Conservation (phyloP, 2,888 invertebrate species). For the Eupithecia dodoneata region DNA sequence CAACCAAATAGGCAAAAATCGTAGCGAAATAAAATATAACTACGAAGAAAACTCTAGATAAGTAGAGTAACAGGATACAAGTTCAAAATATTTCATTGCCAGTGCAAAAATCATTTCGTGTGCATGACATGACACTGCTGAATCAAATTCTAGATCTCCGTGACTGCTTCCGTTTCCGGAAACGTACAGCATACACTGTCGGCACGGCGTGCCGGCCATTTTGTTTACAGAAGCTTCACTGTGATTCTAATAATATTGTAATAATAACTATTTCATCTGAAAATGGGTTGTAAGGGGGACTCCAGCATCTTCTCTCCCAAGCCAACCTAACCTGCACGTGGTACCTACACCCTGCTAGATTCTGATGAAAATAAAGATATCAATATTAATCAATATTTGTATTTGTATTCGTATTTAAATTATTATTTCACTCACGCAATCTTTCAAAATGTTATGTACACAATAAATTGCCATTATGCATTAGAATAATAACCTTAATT, state of each 20-base stretch:
- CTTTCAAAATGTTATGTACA: no score
- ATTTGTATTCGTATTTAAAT: no score
- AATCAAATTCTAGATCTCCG: slow-evolving; percentile 11
- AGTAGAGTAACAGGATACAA: not conserved
- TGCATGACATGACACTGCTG: not conserved
- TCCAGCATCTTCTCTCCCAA: no score
- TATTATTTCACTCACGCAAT: no score
- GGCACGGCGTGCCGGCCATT: not conserved
- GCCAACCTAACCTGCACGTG: no score
- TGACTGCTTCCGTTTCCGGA: slow-evolving; percentile 11
- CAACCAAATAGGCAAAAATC: not conserved
- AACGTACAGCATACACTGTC: not conserved
- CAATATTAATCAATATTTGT: no score
- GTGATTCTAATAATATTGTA: not conserved
- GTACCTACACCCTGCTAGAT: no score
- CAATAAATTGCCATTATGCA: no score
- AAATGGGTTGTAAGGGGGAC: no score
- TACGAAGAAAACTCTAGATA: not conserved
- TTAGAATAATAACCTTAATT: no score
- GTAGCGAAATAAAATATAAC: not conserved
- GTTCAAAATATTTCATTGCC: slow-evolving; percentile 6
- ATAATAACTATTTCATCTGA: no score
- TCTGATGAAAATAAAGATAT: no score
- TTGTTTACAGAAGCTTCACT: not conserved
- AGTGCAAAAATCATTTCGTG: slow-evolving; percentile 11